Percentiles rank a stretch among this genome's conserved stretches.
Evolutionary conservation across 1,140 invertebrate species (phyloP).

Genomic region (Drosophila murphyi): DNA sequence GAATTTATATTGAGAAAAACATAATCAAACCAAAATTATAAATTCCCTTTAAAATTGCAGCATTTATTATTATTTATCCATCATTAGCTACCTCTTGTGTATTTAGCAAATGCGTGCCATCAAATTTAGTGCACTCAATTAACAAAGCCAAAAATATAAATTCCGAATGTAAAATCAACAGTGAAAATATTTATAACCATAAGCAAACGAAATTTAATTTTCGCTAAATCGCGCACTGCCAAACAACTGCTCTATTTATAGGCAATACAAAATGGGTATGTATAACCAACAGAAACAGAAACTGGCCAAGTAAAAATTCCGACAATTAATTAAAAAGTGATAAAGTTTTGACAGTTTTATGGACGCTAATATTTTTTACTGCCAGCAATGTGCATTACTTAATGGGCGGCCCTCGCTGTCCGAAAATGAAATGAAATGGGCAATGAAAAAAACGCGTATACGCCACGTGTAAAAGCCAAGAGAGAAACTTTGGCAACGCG

Average conservation of each 20-base stretch:
- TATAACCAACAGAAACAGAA: not conserved
- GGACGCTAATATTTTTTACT: slow-evolving; percentile 17
- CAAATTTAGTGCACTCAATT: not conserved
- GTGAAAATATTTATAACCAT: not conserved
- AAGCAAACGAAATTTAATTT: not conserved
- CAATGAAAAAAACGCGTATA: slow-evolving; percentile 67
- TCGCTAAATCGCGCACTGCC: not conserved
- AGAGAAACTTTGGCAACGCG: slow-evolving; percentile 29
- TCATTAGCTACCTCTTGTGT: too few species aligned
- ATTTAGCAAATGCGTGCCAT: not conserved
- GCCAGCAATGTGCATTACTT: slow-evolving; percentile 16
- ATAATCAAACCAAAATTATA: too few species aligned
- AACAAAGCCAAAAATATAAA: not conserved
- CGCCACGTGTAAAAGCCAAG: slow-evolving; percentile 46
- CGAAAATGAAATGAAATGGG: slow-evolving; percentile 33
- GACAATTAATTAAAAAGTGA: slow-evolving; percentile 39
- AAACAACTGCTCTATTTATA: slow-evolving; percentile 11
- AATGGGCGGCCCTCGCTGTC: slow-evolving; percentile 24
- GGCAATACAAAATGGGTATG: not conserved
- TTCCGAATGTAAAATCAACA: not conserved
- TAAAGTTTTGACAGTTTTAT: slow-evolving; percentile 41
- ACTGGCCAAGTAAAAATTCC: not conserved
- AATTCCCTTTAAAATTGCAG: too few species aligned
- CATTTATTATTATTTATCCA: too few species aligned
- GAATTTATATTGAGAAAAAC: not conserved